These are phyloP conservation scores for Haliclona indistincta DNA, from an alignment of 37 sponge, comb jelly and placozoan genomes.

Conservation along the genomic window DNA sequence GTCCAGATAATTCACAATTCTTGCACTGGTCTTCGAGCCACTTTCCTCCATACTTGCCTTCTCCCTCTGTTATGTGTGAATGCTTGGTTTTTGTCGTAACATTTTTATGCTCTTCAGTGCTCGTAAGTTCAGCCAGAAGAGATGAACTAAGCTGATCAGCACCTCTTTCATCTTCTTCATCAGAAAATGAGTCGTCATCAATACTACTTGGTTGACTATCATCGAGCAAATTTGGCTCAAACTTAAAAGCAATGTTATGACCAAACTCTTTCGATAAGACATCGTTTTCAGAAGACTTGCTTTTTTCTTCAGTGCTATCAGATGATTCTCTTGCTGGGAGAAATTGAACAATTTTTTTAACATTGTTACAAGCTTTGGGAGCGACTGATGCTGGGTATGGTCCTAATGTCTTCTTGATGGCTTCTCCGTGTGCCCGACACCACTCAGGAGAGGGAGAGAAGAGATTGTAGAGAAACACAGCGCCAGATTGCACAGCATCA, in stretches of 20 bases:
- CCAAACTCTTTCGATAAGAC: conserved; percentile 64
- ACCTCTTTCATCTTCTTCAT: conserved; percentile 17
- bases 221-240: background rate
- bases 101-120: background rate
- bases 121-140: conserved; percentile 4
- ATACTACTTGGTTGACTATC: background rate
- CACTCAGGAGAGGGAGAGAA: conserved; percentile 23
- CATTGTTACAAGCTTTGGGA: conserved; percentile 25
- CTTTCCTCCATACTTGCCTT: conserved; percentile 14
- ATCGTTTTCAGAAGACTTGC: no score
- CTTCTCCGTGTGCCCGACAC: conserved; percentile 38
- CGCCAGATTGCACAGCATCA: conserved; percentile 36
- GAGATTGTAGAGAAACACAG: conserved; percentile 55
- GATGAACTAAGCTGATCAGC: background rate
- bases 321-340: background rate
- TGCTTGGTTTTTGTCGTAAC: background rate
- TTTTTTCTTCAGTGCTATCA: background rate
- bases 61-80: background rate
- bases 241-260: conserved; percentile 48
- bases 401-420: conserved; percentile 44
- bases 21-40: conserved; percentile 60
- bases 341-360: conserved; percentile 28
- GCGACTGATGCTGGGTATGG: conserved; percentile 76
- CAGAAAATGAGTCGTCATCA: conserved; percentile 51
- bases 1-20: conserved; percentile 5